Evolutionary conservation across 2,113 vertebrate genomes (phyloP).

Genomic region (Lutjanus erythropterus): DNA sequence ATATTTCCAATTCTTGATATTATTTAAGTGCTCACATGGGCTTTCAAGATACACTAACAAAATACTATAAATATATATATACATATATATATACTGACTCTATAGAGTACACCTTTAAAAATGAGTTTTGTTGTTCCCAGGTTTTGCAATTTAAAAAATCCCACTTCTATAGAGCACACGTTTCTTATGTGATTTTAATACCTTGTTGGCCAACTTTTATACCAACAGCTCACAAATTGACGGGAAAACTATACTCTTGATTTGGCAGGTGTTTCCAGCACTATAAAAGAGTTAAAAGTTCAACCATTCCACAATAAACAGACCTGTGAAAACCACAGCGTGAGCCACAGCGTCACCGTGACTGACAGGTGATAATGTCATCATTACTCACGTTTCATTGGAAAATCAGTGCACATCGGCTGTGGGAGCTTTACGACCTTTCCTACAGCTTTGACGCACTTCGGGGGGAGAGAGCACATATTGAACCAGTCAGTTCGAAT

Average conservation of each 20-base stretch:
- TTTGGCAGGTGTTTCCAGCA: slow-evolving; percentile 46
- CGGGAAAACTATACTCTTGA: slow-evolving; percentile 20
- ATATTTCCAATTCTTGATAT: too few relatives aligned
- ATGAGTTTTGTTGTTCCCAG: background rate
- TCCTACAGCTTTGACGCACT: slow-evolving; percentile 52
- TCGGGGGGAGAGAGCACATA: slow-evolving; percentile 48
- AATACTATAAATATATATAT: too few relatives aligned
- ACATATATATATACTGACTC: too few relatives aligned
- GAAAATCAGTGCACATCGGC: slow-evolving; percentile 57
- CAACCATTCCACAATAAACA: background rate
- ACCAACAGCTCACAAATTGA: slow-evolving; percentile 23
- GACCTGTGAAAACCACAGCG: slow-evolving; percentile 31
- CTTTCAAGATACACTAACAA: background rate
- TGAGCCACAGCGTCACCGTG: slow-evolving; percentile 17
- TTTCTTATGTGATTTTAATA: background rate
- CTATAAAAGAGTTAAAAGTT: slow-evolving; percentile 39
- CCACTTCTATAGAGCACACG: background rate
- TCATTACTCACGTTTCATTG: slow-evolving; percentile 58
- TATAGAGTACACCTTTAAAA: background rate
- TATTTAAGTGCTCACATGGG: too few relatives aligned
- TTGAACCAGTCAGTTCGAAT: slow-evolving; percentile 53
- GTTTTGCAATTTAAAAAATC: background rate
- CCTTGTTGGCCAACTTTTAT: slow-evolving; percentile 1
- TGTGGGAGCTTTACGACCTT: slow-evolving; percentile 50
- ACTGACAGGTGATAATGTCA: slow-evolving; percentile 62